Base-by-base conservation (phyloP, 1,140 invertebrate species). In the Euglossa dilemma region DNA sequence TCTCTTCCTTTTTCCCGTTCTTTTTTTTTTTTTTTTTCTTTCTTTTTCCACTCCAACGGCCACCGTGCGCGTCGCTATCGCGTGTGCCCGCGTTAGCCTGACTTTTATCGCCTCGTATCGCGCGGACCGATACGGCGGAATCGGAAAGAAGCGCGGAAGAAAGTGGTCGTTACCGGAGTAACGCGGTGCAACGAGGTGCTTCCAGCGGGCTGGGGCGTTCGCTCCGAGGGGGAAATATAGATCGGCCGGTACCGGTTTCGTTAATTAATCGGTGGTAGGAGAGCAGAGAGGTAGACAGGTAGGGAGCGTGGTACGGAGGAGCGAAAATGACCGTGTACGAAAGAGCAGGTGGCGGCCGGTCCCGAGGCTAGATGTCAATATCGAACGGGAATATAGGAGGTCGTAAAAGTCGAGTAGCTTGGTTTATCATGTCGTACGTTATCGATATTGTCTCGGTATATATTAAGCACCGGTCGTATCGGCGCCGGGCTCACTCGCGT, bases 341-440 rank as follows among this genome's bases (percentile, higher is more conserved):
- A 76, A 54, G 61, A 25, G 4, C 6, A 25, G 36, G 23, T 18
- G 28, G 28, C 61, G 23, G 23, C 50, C 66, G 61, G 28, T 63
- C 7, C 7, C n/a, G 61, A 66, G 6, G 61, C 23, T 50, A 25
- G 50, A 77, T 54, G 61, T 52, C 63, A 67, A 77, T 67, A 77
- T 25, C 9, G 61, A 16, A 23, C 14, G 12, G 63, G 45, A 67
- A 77, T 77, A 67, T 56, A 56, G 63, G 6, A 36, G 6, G 50
- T 64, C 75, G 36, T 77, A 77, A 77, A 77, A 77, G 50, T 77
- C 28, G 28, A 64, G 50, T 36, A 36, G 18, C 75, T 67, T 8
- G 75, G 75, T 77, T 77, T 67, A 67, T 77, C 54, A 25, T 56
- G 50, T 66, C 75, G 75, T 67, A 56, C 28, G 50, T 77, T 77